Conservation (phyloP, 2,888 invertebrate species). For the Eupeodes luniger region DNA sequence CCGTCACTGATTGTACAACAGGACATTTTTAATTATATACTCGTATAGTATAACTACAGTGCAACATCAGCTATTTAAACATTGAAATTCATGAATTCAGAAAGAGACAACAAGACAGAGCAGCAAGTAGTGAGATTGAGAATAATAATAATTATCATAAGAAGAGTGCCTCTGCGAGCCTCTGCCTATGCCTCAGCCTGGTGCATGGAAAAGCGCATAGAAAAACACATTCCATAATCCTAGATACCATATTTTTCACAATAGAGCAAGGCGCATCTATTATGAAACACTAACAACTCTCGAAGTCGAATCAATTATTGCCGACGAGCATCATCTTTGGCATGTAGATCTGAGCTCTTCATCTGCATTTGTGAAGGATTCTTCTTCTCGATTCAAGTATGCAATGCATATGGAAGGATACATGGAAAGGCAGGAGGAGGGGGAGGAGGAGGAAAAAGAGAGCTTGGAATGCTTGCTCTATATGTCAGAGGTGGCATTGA, state of each 20-base stretch:
- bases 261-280: conserved; percentile 30
- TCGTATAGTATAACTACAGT: not conserved
- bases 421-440: too few species aligned
- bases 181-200: not conserved
- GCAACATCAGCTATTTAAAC: conserved; percentile 57
- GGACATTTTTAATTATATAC: not conserved
- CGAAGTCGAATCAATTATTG: conserved; percentile 70
- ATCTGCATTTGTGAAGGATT: conserved; percentile 68
- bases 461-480: conserved; percentile 34
- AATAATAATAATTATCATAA: not conserved
- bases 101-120: conserved; percentile 12
- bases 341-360: conserved; percentile 69
- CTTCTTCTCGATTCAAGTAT: conserved; percentile 31
- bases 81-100: conserved; percentile 60
- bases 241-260: not conserved
- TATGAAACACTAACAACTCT: conserved; percentile 47
- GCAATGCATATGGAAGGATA: not conserved
- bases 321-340: conserved; percentile 65
- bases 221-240: not conserved
- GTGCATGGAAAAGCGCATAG: conserved; percentile 47
- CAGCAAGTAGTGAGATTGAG: not conserved
- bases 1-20: not conserved
- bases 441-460: too few species aligned
- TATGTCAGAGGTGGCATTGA: conserved; percentile 66
- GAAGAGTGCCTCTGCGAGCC: not conserved